Evolutionary conservation across 2,797 vertebrate species (phyloP).

Genomic region (Phrynocephalus vlangalii): DNA sequence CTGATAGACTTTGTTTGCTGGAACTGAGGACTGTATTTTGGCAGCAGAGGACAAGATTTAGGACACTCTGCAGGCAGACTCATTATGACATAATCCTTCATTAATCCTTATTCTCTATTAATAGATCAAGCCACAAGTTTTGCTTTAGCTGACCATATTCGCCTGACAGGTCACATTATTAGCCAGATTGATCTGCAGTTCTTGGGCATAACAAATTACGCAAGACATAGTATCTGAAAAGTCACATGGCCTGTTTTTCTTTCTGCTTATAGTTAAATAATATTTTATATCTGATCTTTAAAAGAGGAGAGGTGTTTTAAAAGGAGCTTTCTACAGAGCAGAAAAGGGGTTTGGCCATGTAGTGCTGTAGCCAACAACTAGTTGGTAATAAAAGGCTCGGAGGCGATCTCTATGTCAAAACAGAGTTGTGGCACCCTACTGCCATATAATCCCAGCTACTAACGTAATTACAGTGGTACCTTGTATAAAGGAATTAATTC

Average conservation of each 20-base stretch:
- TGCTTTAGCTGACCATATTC: constrained; percentile 78
- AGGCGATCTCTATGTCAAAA: neutral
- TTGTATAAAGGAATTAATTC: too few relatives aligned
- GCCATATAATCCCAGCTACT: neutral
- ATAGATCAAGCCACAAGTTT: constrained; percentile 85
- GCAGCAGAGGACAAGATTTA: constrained; percentile 81
- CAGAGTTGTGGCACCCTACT: neutral
- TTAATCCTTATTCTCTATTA: constrained; percentile 87
- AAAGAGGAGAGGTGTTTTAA: neutral
- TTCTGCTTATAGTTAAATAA: neutral
- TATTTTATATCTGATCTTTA: neutral
- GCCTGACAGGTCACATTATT: constrained; percentile 54
- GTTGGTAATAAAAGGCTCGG: neutral
- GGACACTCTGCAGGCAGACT: constrained; percentile 81
- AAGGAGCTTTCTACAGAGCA: neutral
- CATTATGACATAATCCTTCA: constrained; percentile 90
- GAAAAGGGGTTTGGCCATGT: neutral
- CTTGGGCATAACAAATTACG: constrained; percentile 54
- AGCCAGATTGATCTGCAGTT: constrained; percentile 58
- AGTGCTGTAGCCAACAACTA: neutral
- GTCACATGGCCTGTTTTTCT: neutral
- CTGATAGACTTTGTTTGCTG: constrained; percentile 91
- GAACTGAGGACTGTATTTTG: constrained; percentile 91
- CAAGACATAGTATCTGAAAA: constrained; percentile 13
- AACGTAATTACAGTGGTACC: too few relatives aligned